Evolutionary conservation across 2,888 invertebrate genomes (phyloP), one percentile per base, ranked within the genome.

Genomic region (Automeris io): DNA sequence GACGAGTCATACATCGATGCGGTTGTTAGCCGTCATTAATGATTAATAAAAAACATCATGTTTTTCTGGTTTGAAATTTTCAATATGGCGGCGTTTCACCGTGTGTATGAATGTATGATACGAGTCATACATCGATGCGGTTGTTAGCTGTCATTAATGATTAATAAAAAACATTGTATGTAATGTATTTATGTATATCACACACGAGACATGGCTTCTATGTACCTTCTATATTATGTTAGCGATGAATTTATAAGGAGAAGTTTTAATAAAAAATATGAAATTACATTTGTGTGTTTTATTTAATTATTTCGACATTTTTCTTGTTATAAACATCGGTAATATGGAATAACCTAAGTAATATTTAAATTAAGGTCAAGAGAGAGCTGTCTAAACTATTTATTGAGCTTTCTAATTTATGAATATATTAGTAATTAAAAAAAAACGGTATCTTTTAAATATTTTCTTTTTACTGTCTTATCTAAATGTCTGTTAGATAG

Each of bases 181-280:
- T 70, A 65, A 69, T 69, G 58, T 76, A 74, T 69, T 64, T 70
- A 64, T 40, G 39, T 69, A 51, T 70, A 75, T 75, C 70, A 69
- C 70, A 70, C 70, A 68, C 65, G 60, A 69, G 67, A 80, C 77
- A 72, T 77, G 70, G 82, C 82, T 83, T 81, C 71, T 78, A 73
- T 76, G 70, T 82, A 76, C 70, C 76, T 80, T 81, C 78, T 82
- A 70, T 69, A 78, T 75, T 81, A 79, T 74, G 79, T 83, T 85
- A 82, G 81, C 80, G 76, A 82, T 82, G 83, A 81, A 83, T 83
- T 85, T 83, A 75, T 83, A 82, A 80, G 82, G 74, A 82, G 77
- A 83, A 82, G 76, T 78, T 85, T 83, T 81, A 81, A 83, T 81
- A 77, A 83, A 83, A 69, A 83, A 81, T 72, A 76, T 70, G 67